Base-by-base conservation (phyloP, 2,113 vertebrate species). In the Rhinolophus ferrumequinum region DNA sequence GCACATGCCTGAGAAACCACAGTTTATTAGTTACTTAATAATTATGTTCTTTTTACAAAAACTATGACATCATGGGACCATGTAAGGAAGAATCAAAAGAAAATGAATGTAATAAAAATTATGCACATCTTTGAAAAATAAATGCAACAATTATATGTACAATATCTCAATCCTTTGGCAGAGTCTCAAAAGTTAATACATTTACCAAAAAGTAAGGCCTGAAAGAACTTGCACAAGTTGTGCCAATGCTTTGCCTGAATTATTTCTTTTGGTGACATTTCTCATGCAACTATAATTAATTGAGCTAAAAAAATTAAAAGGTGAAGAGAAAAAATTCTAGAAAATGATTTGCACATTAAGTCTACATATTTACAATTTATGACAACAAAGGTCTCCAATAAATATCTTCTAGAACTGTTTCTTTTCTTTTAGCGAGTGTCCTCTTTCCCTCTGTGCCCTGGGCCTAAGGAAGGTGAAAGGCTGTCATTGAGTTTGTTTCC, bases 1-100 rank as follows among this genome's bases (percentile, higher is more conserved):
- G n/a, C 35, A 92, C 47, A 96, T 67, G 54, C 83, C 88, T 92
- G 83, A 95, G n/a, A 97, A 97, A 73, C n/a, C 58, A 62, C 35
- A 83, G 16, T 85, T 87, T 41, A n/a, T 86, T 50, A 77, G 10
- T 84, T 83, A 69, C 86, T 95, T 88, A 88, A 30, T 21, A 88
- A 76, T 90, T 84, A 11, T 16, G 0, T 72, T 88, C 21, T 93
- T 84, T 90, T 80, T 72, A 21, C 52, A 75, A 47, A 90, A 87
- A 58, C 4, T 66, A 18, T 95, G 82, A 93, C 8, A 90, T 44
- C 84, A 94, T 88, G 5, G n/a, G 41, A 44, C n/a, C 21, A 69
- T 47, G 44, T 83, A 95, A 93, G 47, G 67, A 41, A 60, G 92
- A 92, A 72, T 10, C 7, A 70, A 94, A 86, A 86, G 2, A 44